Evolutionary conservation across 2,797 vertebrate genomes (phyloP), one percentile per base, ranked within the genome.

Genomic region (Sternarchorhynchus goeldii): DNA sequence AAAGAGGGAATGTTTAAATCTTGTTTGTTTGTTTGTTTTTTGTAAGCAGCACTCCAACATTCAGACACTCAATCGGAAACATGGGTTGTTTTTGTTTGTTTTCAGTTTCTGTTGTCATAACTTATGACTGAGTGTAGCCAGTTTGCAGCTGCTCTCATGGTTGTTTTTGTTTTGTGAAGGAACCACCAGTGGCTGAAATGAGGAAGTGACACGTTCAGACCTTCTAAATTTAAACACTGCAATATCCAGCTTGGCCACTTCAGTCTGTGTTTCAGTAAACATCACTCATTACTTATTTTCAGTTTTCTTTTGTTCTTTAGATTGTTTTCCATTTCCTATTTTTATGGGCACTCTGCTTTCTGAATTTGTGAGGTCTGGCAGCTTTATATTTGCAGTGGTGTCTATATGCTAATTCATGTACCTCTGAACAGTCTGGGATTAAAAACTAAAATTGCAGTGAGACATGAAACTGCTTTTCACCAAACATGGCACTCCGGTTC

Each of bases 21-120:
- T 79, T 81, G 10, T 45, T 45, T 86, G 85, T 86, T 76, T 79
- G 79, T 41, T 77, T 78, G 74, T 20, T 76, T 81, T 87, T 59
- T 71, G 63, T 82, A 86, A 77, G 55, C 82, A 81, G 74, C 88
- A 88, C 87, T 91, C 86, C 85, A 83, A 79, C 72, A 32, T 67
- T 75, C 63, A 77, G 45, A 82, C 73, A 73, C 77, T 83, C 74
- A 81, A 77, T 57, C 59, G 63, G 25, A 58, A 16, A 32, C 45
- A 32, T 18, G 58, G 29, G 67, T 72, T 58, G 10, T 32, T 66
- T 73, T 62, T 53, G 69, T 60, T 69, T 58, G 41, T 77, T 67
- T 50, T 16, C 56, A 66, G 55, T 31, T 20, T 70, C 17, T 50
- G 6, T n/a, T 10, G 58, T 25, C 25, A 25, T 74, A 73, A 71